These are phyloP conservation scores for Cottus gobio DNA, from an alignment of 2,113 vertebrate genomes.

Conservation along the genomic window DNA sequence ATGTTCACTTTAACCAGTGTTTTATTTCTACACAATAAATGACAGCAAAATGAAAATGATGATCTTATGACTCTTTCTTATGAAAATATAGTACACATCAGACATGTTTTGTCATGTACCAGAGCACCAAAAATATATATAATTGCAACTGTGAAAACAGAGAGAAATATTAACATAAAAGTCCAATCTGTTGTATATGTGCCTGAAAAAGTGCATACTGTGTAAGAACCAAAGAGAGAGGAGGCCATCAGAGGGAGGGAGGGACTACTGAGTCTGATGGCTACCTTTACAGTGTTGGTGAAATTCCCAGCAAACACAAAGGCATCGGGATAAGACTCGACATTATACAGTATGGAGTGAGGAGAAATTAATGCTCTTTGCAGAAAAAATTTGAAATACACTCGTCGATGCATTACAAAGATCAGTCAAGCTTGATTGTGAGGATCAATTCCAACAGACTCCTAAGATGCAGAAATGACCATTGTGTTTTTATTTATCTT, in stretches of 20 bases:
- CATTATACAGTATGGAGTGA: slow-evolving; percentile 47
- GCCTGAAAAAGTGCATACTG: slow-evolving; percentile 81
- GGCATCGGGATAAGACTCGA: slow-evolving; percentile 49
- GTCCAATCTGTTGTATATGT: slow-evolving; percentile 79
- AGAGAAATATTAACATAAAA: slow-evolving; percentile 67
- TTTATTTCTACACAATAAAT: slow-evolving; percentile 87
- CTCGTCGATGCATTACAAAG: slow-evolving; percentile 34
- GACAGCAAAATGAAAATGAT: slow-evolving; percentile 84
- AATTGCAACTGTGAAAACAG: slow-evolving; percentile 77
- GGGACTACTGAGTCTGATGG: slow-evolving; percentile 59
- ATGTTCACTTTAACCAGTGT: slow-evolving; percentile 83
- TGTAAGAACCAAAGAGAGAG: slow-evolving; percentile 74
- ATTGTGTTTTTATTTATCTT: slow-evolving; percentile 65
- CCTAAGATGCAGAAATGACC: slow-evolving; percentile 58
- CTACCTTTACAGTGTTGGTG: slow-evolving; percentile 80
- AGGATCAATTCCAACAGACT: slow-evolving; percentile 52
- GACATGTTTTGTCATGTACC: slow-evolving; percentile 79
- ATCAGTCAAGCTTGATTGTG: slow-evolving; percentile 47
- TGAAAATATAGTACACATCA: slow-evolving; percentile 82
- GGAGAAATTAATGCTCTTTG: slow-evolving; percentile 32
- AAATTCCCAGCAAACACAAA: slow-evolving; percentile 69
- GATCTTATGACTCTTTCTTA: slow-evolving; percentile 82
- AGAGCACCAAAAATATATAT: slow-evolving; percentile 81
- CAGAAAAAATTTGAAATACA: slow-evolving; percentile 35
- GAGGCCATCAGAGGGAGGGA: slow-evolving; percentile 66